Percentiles rank a stretch among this genome's conserved stretches.
Conservation (phyloP, 2,888 invertebrate genomes). For the Rhamphomyia laevipes region DNA sequence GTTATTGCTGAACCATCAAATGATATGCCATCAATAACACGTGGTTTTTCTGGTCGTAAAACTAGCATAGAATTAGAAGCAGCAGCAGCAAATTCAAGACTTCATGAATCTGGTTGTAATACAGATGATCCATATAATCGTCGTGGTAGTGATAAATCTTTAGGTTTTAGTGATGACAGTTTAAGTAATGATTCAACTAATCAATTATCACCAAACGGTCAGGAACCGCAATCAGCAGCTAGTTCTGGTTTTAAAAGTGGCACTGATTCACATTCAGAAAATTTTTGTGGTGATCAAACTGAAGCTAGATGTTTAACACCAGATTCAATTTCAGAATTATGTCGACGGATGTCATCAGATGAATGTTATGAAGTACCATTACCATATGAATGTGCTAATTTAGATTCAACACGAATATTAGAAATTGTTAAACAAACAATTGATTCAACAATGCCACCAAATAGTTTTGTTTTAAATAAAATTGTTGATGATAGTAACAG, state of each 20-base stretch:
- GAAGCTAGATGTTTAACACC: slow-evolving; percentile 34
- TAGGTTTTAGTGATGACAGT: slow-evolving; percentile 62
- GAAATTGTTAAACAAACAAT: slow-evolving; percentile 69
- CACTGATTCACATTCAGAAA: slow-evolving; percentile 41
- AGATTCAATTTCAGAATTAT: slow-evolving; percentile 30
- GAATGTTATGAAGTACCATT: slow-evolving; percentile 59
- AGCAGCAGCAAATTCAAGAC: slow-evolving; percentile 1
- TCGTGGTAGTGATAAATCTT: slow-evolving; percentile 55
- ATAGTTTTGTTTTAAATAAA: slow-evolving; percentile 45
- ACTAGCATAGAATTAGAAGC: slow-evolving; percentile 50
- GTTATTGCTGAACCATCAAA: slow-evolving; percentile 64
- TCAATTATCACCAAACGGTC: slow-evolving; percentile 44
- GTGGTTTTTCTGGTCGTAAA: slow-evolving; percentile 57
- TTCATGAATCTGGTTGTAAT: slow-evolving; percentile 12
- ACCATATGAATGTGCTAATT: slow-evolving; percentile 66
- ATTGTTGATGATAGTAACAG: slow-evolving; percentile 32
- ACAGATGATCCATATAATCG: slow-evolving; percentile 38
- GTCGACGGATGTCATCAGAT: slow-evolving; percentile 36
- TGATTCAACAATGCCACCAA: slow-evolving; percentile 65
- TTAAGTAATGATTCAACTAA: slow-evolving; percentile 53
- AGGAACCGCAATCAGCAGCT: slow-evolving; percentile 42
- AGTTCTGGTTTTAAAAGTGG: slow-evolving; percentile 49
- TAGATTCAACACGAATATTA: slow-evolving; percentile 68
- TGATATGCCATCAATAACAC: slow-evolving; percentile 67
- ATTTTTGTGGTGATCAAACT: slow-evolving; percentile 40